A percentile compares a stretch with the other conserved stretches of the same genome.
Evolutionary conservation across 2,113 vertebrate genomes (phyloP).

Genomic region (Nettapus auritus): DNA sequence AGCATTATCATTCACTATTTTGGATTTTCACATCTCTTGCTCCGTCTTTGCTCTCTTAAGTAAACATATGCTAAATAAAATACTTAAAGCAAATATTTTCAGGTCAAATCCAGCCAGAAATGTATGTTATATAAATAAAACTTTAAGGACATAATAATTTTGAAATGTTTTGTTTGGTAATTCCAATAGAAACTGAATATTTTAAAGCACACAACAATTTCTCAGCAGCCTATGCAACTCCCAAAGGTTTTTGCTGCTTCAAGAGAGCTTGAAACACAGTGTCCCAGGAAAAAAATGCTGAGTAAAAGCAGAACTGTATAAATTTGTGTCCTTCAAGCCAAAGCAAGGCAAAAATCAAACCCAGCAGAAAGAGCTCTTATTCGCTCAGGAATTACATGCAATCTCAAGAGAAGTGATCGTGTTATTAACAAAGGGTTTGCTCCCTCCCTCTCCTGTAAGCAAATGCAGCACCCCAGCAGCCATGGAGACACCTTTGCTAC

Average conservation of each 20-base stretch:
- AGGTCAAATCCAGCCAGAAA: neutral
- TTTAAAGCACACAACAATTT: neutral
- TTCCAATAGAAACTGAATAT: neutral
- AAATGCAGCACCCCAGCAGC: neutral
- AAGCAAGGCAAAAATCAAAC: neutral
- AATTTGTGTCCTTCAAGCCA: neutral
- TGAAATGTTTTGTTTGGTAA: neutral
- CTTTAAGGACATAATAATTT: neutral
- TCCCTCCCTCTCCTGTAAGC: too few relatives aligned
- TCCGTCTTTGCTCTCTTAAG: neutral
- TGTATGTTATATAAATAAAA: neutral
- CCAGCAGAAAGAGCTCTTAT: neutral
- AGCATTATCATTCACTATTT: neutral
- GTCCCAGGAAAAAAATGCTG: fast-evolving
- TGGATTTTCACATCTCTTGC: neutral
- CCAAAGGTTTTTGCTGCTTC: neutral
- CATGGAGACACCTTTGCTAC: neutral
- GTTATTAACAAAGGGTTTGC: neutral
- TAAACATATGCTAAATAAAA: slow-evolving; percentile 8
- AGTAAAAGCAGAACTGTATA: neutral
- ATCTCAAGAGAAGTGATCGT: neutral
- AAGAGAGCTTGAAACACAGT: neutral
- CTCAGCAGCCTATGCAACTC: neutral
- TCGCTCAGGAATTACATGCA: neutral
- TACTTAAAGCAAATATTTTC: neutral